Evolutionary conservation across 2,888 invertebrate species (phyloP).

Genomic region (Gibbula magus): DNA sequence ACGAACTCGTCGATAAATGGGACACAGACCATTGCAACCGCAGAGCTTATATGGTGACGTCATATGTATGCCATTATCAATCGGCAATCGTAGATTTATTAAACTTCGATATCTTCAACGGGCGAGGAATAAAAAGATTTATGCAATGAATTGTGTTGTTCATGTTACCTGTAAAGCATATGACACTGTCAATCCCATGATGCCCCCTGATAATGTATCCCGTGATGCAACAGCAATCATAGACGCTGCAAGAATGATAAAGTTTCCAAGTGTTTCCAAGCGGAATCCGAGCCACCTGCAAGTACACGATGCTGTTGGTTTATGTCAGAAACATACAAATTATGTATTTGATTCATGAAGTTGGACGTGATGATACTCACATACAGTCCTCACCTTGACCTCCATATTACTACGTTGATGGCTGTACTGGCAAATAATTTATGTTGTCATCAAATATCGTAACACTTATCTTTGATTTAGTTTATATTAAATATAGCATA

Average conservation of each 20-base stretch:
- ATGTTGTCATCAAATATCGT: not conserved
- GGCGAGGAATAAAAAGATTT: not conserved
- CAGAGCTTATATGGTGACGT: too few relatives aligned
- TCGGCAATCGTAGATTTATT: not conserved
- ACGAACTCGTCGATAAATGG: too few relatives aligned
- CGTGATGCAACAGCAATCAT: constrained; percentile 70
- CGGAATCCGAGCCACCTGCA: constrained; percentile 73
- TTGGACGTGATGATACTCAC: too few relatives aligned
- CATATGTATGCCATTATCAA: not conserved
- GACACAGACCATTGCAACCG: too few relatives aligned
- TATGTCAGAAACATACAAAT: too few relatives aligned
- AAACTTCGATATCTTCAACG: too few relatives aligned
- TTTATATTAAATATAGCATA: too few relatives aligned
- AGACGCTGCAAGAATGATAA: constrained; percentile 68
- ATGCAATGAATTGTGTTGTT: not conserved
- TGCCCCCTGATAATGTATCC: constrained; percentile 60
- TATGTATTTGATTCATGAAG: too few relatives aligned
- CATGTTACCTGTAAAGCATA: constrained; percentile 70
- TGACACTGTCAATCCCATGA: constrained; percentile 72
- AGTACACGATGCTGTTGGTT: too few relatives aligned
- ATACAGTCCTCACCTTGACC: too few relatives aligned
- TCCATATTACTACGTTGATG: too few relatives aligned
- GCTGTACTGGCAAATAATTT: not conserved
- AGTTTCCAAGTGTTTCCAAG: constrained; percentile 70
- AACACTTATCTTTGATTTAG: not conserved